Evolutionary conservation across 2,797 vertebrate genomes (phyloP), one percentile per base, ranked within the genome.

Genomic region (Thalassophryne amazonica): DNA sequence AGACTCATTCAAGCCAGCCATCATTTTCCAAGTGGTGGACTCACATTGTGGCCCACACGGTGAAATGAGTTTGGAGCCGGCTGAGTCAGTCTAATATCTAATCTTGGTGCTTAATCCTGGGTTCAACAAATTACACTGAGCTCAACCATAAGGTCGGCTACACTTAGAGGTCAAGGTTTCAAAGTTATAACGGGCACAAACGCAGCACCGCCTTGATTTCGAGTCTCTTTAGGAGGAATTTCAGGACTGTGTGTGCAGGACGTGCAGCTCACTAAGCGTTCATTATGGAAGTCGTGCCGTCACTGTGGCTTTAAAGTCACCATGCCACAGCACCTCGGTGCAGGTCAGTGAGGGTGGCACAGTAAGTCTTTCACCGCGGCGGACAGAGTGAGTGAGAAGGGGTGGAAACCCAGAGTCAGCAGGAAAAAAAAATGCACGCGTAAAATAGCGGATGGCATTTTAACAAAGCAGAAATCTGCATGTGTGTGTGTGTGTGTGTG

Each of bases 381-480:
- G n/a, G n/a, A n/a, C n/a, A 36, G 36, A 31, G 47, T 16, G 39
- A 42, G 65, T 33, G 47, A 55, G 54, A 33, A 20, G 12, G 17
- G 23, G 32, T 12, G 33, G 58, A 73, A 58, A 78, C 50, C 35
- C 43, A 10, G 49, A 69, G 72, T 85, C 85, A 85, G 85, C 82
- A 78, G 64, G 77, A 78, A n/a, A n/a, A n/a, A n/a, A n/a, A 64
- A 63, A 23, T 35, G 31, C 4, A 36, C 29, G 67, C 69, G 69
- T 67, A 72, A 78, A 74, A 69, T 71, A 73, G 60, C 56, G 64
- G 50, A 73, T 58, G 64, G 64, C 48, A 55, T 49, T 76, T 58
- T 48, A 55, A 66, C 46, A 51, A 56, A 61, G 67, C 22, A 46
- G 40, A 40, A 16, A 30, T 33, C 12, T 56, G 18, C 31, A 17